Conservation (phyloP, 2,113 vertebrate genomes). For the Pituophis catenifer region DNA sequence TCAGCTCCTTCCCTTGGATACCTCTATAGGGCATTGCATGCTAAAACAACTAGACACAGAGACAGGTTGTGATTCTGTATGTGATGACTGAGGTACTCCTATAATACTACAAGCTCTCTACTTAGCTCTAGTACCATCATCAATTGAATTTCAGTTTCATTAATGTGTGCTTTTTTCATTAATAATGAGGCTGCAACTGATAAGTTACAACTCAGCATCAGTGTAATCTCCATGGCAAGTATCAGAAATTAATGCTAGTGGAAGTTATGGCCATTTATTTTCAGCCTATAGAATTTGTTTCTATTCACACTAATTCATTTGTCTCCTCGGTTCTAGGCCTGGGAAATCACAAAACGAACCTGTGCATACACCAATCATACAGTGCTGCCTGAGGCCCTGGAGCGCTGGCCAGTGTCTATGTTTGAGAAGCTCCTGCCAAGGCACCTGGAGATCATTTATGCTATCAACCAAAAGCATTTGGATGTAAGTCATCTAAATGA, state of each 20-base stretch:
- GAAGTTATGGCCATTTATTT: not conserved
- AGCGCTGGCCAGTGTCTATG: conserved; percentile 83
- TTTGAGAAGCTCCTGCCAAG: conserved; percentile 83
- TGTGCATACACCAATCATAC: conserved; percentile 90
- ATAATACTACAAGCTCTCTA: not conserved
- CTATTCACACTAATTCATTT: not conserved
- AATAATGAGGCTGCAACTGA: not conserved
- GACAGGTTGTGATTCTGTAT: not conserved
- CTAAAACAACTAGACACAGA: not conserved
- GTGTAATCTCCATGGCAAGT: not conserved
- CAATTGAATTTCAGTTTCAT: not conserved
- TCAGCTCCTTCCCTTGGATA: not conserved
- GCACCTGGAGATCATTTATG: conserved; percentile 82
- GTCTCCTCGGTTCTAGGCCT: conserved; percentile 68
- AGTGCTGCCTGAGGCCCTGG: conserved; percentile 83
- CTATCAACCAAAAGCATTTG: conserved; percentile 83
- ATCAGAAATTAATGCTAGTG: not conserved
- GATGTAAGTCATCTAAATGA: conserved; percentile 64
- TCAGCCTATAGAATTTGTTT: not conserved
- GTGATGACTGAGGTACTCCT: not conserved
- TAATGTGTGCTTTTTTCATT: not conserved
- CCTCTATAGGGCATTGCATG: not conserved
- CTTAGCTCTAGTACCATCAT: not conserved
- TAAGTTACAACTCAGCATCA: not conserved
- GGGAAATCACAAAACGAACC: conserved; percentile 83